phyloP scores from a whole-genome alignment of 92 coral and sea anemone genomes.

The Phenganax marumi region DNA sequence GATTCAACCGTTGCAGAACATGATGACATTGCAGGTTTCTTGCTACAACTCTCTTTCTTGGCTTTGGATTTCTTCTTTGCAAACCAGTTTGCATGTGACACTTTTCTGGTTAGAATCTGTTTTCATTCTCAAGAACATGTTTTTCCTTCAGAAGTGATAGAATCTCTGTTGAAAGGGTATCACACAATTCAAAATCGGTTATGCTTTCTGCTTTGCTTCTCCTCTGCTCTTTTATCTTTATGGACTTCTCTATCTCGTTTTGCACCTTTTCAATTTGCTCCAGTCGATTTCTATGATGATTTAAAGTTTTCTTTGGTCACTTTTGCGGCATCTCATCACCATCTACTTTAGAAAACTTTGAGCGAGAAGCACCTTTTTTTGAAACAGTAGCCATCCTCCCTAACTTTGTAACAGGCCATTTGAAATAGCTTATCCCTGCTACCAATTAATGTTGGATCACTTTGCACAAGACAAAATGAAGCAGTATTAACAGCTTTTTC shows the following conservation, averaged over 20 bases:
- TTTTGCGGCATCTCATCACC: neutral
- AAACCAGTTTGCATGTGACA: neutral
- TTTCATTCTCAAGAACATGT: neutral
- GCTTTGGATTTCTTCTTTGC: neutral
- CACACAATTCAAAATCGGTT: neutral
- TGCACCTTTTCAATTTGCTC: neutral
- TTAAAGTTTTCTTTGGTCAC: neutral
- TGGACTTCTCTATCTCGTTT: conserved; percentile 9
- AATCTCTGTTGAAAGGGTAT: conserved; percentile 2
- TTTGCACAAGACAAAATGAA: conserved; percentile 7
- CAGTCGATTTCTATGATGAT: neutral
- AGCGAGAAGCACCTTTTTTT: conserved; percentile 1
- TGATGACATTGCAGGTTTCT: neutral
- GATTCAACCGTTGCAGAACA: neutral
- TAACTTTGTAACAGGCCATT: neutral
- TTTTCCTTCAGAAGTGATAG: neutral
- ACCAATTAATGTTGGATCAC: neutral
- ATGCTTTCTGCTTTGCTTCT: neutral
- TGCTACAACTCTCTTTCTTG: no score
- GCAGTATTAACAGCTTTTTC: conserved; percentile 1
- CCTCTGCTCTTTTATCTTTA: conserved; percentile 7
- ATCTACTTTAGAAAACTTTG: neutral
- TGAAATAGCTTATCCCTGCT: neutral
- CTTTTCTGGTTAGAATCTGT: neutral
- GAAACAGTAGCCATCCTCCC: neutral